Evolutionary conservation across 2,888 invertebrate species (phyloP).

Genomic region (Chaetoderma sp.): DNA sequence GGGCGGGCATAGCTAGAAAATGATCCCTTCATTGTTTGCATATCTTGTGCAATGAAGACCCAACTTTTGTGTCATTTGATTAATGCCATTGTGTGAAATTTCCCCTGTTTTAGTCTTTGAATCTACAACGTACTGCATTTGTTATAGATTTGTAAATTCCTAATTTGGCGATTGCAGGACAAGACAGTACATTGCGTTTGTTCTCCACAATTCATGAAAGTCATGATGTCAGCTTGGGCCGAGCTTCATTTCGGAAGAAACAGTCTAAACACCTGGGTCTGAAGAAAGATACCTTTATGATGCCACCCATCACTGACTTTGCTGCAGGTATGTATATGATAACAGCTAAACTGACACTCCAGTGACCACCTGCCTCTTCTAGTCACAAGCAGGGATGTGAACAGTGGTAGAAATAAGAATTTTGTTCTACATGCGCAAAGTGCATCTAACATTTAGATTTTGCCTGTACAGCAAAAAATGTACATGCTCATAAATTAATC

Average conservation of each 20-base stretch:
- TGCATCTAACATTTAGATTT: too few species aligned
- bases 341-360: too few species aligned
- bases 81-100: too few species aligned
- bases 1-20: too few species aligned
- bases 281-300: constrained; percentile 72
- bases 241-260: constrained; percentile 82
- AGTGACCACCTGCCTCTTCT: too few species aligned
- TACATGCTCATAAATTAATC: too few species aligned
- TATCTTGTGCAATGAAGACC: neutral
- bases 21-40: too few species aligned
- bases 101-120: neutral
- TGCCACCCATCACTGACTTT: constrained; percentile 86
- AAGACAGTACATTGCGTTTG: constrained; percentile 68
- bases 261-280: constrained; percentile 52
- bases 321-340: constrained; percentile 53
- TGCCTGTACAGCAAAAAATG: too few species aligned
- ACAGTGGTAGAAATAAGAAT: too few species aligned
- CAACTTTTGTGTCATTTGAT: neutral
- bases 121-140: neutral
- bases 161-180: constrained; percentile 45
- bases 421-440: too few species aligned
- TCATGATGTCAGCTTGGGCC: constrained; percentile 86
- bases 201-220: constrained; percentile 80
- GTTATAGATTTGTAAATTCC: neutral
- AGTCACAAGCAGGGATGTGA: too few species aligned